These are phyloP conservation scores for Drosophila lini DNA, from an alignment of 1,140 invertebrate genomes.

Conservation along the genomic window DNA sequence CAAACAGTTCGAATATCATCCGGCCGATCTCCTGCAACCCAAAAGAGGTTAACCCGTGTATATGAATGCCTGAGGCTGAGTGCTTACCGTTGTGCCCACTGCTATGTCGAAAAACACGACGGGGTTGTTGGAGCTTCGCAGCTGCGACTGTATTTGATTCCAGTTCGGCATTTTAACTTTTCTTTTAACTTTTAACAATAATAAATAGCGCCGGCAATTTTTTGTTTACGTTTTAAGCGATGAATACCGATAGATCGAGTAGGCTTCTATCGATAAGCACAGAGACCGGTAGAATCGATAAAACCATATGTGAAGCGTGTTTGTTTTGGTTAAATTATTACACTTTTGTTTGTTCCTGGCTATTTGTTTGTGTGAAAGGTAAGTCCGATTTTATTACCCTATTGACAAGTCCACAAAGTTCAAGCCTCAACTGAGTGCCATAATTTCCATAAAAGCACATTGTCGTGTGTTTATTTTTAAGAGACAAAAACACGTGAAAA, in stretches of 20 bases:
- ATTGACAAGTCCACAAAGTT: slow-evolving; percentile 11
- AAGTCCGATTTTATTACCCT: slow-evolving; percentile 3
- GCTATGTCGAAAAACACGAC: slow-evolving; percentile 98
- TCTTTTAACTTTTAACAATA: slow-evolving; percentile 22
- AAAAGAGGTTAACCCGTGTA: not conserved
- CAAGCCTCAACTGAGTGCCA: not conserved
- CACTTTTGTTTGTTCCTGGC: slow-evolving; percentile 3
- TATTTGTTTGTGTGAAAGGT: not conserved
- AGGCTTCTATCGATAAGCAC: slow-evolving; percentile 37
- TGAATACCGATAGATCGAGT: slow-evolving; percentile 10
- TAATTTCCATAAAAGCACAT: not conserved
- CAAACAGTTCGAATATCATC: slow-evolving; percentile 98
- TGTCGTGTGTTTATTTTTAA: not conserved
- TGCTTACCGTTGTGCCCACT: slow-evolving; percentile 93
- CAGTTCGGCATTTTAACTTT: slow-evolving; percentile 90
- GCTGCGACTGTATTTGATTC: slow-evolving; percentile 96
- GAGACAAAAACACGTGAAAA: not conserved
- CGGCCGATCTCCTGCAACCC: slow-evolving; percentile 91
- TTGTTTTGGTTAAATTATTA: slow-evolving; percentile 15
- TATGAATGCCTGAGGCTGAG: not conserved
- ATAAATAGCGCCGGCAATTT: slow-evolving; percentile 26
- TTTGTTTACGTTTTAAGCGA: slow-evolving; percentile 69
- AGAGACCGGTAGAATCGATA: not conserved
- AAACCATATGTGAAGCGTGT: slow-evolving; percentile 16
- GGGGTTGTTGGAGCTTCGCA: slow-evolving; percentile 96